Percentiles rank a stretch among this genome's conserved stretches.
Evolutionary conservation across 1,140 invertebrate genomes (phyloP).

Genomic region (Laupala kohalensis): DNA sequence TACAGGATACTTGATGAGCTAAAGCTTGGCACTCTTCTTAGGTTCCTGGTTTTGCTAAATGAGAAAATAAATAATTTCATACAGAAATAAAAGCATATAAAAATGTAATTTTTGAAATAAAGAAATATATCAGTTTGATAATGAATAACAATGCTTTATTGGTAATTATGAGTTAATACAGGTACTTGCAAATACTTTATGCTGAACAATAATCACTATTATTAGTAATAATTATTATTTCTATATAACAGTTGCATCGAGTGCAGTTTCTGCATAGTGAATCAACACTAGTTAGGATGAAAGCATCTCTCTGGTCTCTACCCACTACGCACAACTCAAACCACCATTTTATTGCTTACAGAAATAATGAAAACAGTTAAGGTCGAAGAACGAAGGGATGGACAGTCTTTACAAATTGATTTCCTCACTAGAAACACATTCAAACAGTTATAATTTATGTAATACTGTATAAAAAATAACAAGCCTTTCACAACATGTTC

Average conservation of each 20-base stretch:
- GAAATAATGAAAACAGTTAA: background rate
- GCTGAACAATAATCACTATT: conserved; percentile 11
- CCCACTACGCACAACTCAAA: background rate
- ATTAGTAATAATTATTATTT: background rate
- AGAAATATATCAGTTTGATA: background rate
- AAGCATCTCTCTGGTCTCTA: background rate
- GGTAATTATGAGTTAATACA: conserved; percentile 15
- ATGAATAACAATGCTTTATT: conserved; percentile 14
- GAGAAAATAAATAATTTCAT: too few relatives aligned
- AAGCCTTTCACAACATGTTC: background rate
- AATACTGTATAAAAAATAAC: background rate
- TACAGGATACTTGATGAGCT: too few relatives aligned
- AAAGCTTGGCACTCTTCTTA: too few relatives aligned
- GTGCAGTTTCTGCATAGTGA: background rate
- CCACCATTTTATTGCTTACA: background rate
- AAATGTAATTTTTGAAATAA: too few relatives aligned
- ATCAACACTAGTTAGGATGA: background rate
- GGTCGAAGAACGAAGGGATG: background rate
- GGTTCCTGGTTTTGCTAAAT: too few relatives aligned
- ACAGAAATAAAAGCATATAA: too few relatives aligned
- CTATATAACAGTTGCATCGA: background rate
- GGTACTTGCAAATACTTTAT: conserved; percentile 15
- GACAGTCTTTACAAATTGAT: background rate
- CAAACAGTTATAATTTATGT: background rate
- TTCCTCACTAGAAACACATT: background rate